Evolutionary conservation across 1,140 invertebrate genomes (phyloP).

Genomic region (Penaeus vannamei): DNA sequence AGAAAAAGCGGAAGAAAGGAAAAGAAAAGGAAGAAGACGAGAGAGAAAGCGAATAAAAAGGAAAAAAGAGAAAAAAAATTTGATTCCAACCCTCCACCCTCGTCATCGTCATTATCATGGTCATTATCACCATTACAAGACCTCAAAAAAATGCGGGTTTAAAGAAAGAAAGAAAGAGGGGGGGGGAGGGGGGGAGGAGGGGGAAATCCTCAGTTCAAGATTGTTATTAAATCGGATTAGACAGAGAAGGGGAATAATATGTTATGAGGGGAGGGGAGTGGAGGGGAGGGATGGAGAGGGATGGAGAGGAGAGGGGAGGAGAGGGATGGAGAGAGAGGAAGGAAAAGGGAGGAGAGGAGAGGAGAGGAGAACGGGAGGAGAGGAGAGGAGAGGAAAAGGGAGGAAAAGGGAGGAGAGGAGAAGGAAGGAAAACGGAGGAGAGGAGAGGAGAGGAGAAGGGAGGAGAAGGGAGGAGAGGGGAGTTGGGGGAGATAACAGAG

Average conservation of each 20-base stretch:
- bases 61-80: neutral
- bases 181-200: neutral
- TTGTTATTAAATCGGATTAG: neutral
- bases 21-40: neutral
- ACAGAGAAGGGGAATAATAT: neutral
- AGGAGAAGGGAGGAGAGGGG: neutral
- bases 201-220: neutral
- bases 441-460: neutral
- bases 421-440: neutral
- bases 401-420: neutral
- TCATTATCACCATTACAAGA: too few species aligned
- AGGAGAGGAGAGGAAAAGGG: neutral
- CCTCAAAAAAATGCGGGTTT: too few species aligned
- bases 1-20: too few species aligned
- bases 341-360: neutral
- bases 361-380: neutral
- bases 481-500: neutral
- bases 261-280: neutral
- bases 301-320: neutral
- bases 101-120: too few species aligned
- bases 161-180: conserved; percentile 19
- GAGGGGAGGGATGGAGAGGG: neutral
- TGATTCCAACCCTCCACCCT: too few species aligned
- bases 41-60: neutral
- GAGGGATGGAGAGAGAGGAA: too few species aligned